Percentiles rank a stretch among this genome's conserved stretches.
Evolutionary conservation across 2,888 invertebrate species (phyloP).

Genomic region (Furcula furcula): DNA sequence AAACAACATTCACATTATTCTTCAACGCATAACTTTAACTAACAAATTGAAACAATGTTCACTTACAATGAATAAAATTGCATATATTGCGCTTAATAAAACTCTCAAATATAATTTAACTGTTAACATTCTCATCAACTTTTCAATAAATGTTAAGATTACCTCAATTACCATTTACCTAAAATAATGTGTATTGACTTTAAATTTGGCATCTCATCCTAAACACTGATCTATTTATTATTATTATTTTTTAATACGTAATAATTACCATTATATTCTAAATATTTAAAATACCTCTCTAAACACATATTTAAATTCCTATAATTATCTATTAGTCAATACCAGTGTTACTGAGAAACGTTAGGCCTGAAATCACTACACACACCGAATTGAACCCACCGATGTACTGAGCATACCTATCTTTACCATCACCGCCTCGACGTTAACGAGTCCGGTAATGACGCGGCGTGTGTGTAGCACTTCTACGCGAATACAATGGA

Average conservation of each 20-base stretch:
- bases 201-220: conserved; percentile 84
- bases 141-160: conserved; percentile 79
- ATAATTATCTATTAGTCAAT: conserved; percentile 79
- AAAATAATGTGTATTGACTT: conserved; percentile 85
- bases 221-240: conserved; percentile 78
- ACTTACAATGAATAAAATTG: conserved; percentile 80
- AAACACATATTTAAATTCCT: conserved; percentile 81
- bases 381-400: conserved; percentile 44
- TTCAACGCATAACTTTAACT: conserved; percentile 80
- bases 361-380: conserved; percentile 78
- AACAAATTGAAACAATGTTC: conserved; percentile 80
- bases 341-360: conserved; percentile 72
- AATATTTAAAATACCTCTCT: conserved; percentile 82
- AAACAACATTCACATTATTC: conserved; percentile 66
- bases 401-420: conserved; percentile 51
- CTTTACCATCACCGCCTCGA: conserved; percentile 15
- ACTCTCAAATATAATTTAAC: conserved; percentile 82
- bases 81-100: conserved; percentile 80
- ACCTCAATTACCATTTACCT: conserved; percentile 81
- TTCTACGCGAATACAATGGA: conserved; percentile 66
- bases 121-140: conserved; percentile 79
- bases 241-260: conserved; percentile 58
- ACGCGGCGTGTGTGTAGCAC: conserved; percentile 60
- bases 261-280: conserved; percentile 70
- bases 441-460: no score